A percentile compares a stretch with the other conserved stretches of the same genome.
Evolutionary conservation across 2,888 invertebrate genomes (phyloP).

Genomic region (Keiferia lycopersicella): DNA sequence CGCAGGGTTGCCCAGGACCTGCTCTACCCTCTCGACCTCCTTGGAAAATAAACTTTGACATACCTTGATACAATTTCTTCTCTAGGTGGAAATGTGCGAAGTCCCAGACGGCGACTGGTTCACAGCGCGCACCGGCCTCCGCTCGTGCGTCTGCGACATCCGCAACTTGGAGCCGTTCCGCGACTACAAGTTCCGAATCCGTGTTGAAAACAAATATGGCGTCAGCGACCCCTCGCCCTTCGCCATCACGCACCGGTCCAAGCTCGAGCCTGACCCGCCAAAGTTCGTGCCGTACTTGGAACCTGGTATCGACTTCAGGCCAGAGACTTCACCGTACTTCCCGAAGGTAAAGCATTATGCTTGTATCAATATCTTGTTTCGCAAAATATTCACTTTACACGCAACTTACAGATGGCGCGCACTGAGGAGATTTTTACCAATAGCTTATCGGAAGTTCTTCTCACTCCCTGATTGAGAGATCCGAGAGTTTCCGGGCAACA

Average conservation of each 20-base stretch:
- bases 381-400: too few relatives aligned
- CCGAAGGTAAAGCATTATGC: slow-evolving; percentile 79
- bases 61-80: not conserved
- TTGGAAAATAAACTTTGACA: too few relatives aligned
- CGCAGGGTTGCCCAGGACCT: too few relatives aligned
- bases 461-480: too few relatives aligned
- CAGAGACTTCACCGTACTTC: slow-evolving; percentile 92
- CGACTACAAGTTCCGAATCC: slow-evolving; percentile 96
- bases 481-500: too few relatives aligned
- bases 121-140: slow-evolving; percentile 90
- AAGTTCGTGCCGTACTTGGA: slow-evolving; percentile 90
- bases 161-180: slow-evolving; percentile 94
- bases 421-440: too few relatives aligned
- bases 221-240: slow-evolving; percentile 97
- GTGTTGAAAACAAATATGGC: slow-evolving; percentile 98
- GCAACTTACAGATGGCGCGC: too few relatives aligned
- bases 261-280: slow-evolving; percentile 89
- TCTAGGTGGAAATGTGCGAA: slow-evolving; percentile 93
- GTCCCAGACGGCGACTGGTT: slow-evolving; percentile 96
- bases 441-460: too few relatives aligned
- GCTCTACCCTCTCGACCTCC: too few relatives aligned
- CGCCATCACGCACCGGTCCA: slow-evolving; percentile 89
- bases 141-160: slow-evolving; percentile 94
- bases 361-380: too few relatives aligned
- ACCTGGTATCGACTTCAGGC: slow-evolving; percentile 90